Conservation (phyloP, 2,797 vertebrate genomes). For the Pipistrellus pipistrellus region DNA sequence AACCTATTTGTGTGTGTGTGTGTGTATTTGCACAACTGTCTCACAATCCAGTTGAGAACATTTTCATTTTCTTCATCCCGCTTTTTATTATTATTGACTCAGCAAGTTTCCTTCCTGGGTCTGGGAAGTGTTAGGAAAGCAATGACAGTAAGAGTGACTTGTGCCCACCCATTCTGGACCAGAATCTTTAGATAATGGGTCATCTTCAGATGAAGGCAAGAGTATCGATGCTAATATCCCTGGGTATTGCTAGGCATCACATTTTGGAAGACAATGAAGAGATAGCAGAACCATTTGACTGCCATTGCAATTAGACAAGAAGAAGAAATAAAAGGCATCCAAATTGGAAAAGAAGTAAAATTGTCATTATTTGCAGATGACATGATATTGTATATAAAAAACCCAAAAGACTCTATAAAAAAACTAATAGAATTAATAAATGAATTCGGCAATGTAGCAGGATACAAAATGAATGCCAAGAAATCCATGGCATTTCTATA, state of each 20-base stretch:
- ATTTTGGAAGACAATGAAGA: conserved; percentile 19
- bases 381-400: no score
- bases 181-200: background rate
- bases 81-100: background rate
- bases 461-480: no score
- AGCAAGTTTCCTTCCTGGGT: background rate
- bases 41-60: background rate
- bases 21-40: background rate
- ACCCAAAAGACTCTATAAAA: no score
- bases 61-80: background rate
- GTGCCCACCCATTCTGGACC: background rate
- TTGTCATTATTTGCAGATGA: no score
- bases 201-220: background rate
- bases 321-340: no score
- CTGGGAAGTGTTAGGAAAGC: background rate
- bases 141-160: background rate
- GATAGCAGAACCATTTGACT: background rate
- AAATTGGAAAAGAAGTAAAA: no score
- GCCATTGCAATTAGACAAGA: no score
- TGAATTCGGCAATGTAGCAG: no score
- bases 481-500: no score
- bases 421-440: no score
- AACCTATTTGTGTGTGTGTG: background rate
- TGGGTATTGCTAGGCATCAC: background rate
- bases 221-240: background rate